Percentiles rank a stretch among this genome's conserved stretches.
Conservation (phyloP, 2,888 invertebrate species). For the Iphiclides podalirius region DNA sequence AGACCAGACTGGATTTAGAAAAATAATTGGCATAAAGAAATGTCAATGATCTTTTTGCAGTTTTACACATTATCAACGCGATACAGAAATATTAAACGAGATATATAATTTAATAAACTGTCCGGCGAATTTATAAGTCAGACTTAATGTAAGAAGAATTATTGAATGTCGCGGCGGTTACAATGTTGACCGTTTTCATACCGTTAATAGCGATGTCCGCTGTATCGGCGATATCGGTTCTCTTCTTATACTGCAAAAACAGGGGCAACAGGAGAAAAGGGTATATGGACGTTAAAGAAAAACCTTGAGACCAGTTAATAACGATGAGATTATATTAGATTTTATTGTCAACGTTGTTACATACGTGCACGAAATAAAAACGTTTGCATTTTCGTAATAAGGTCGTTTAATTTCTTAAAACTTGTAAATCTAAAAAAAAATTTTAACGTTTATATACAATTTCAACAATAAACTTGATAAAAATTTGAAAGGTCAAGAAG, state of each 20-base stretch:
- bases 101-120: not conserved
- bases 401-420: constrained; percentile 67
- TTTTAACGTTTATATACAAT: constrained; percentile 76
- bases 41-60: not conserved
- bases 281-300: constrained; percentile 63
- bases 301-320: constrained; percentile 41
- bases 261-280: constrained; percentile 50
- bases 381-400: constrained; percentile 48
- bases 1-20: not conserved
- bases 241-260: constrained; percentile 62
- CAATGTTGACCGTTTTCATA: constrained; percentile 46
- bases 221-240: constrained; percentile 58
- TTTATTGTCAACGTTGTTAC: constrained; percentile 24
- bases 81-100: not conserved
- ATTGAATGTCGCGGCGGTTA: not conserved
- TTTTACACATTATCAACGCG: not conserved
- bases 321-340: constrained; percentile 6
- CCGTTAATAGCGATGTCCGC: constrained; percentile 62
- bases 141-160: no score
- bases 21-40: not conserved
- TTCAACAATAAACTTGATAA: constrained; percentile 70
- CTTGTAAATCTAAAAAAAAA: constrained; percentile 59
- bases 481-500: constrained; percentile 68
- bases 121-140: not conserved
- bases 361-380: constrained; percentile 33